Evolutionary conservation across 2,888 invertebrate species (phyloP).

Genomic region (Acronicta leporina): DNA sequence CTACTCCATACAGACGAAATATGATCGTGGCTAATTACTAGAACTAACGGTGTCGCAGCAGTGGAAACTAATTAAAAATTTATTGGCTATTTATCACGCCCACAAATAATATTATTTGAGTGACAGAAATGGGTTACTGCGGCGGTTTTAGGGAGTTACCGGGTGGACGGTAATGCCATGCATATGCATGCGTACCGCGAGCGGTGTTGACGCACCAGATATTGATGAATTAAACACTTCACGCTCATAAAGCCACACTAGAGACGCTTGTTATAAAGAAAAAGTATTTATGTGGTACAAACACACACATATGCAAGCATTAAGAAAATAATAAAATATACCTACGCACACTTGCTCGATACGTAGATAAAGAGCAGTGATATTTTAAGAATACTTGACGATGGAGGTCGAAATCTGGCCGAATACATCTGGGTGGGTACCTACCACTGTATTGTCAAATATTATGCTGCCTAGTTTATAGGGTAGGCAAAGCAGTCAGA

Average conservation of each 20-base stretch:
- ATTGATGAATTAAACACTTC: constrained; percentile 51
- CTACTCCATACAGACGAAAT: not conserved
- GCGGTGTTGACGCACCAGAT: constrained; percentile 38
- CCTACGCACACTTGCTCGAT: not conserved
- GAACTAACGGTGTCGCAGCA: constrained; percentile 7
- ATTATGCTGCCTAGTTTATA: too few relatives aligned
- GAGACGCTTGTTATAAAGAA: not conserved
- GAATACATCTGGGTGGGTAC: too few relatives aligned
- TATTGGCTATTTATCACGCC: constrained; percentile 51
- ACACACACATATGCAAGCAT: too few relatives aligned
- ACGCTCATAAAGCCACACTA: not conserved
- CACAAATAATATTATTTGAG: constrained; percentile 49
- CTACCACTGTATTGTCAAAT: too few relatives aligned
- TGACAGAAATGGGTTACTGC: constrained; percentile 45
- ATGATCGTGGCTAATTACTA: not conserved
- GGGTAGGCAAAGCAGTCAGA: too few relatives aligned
- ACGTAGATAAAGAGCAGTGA: not conserved
- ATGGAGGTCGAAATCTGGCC: too few relatives aligned
- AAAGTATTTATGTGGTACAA: too few relatives aligned
- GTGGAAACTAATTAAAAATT: constrained; percentile 15
- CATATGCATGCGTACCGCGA: constrained; percentile 48
- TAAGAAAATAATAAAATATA: too few relatives aligned
- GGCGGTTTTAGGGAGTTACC: constrained; percentile 47
- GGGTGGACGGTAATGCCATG: constrained; percentile 37
- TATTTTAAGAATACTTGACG: too few relatives aligned